Percentiles rank a stretch among this genome's conserved stretches.
Conservation (phyloP, 2,113 vertebrate species). For the Prunella fulvescens region DNA sequence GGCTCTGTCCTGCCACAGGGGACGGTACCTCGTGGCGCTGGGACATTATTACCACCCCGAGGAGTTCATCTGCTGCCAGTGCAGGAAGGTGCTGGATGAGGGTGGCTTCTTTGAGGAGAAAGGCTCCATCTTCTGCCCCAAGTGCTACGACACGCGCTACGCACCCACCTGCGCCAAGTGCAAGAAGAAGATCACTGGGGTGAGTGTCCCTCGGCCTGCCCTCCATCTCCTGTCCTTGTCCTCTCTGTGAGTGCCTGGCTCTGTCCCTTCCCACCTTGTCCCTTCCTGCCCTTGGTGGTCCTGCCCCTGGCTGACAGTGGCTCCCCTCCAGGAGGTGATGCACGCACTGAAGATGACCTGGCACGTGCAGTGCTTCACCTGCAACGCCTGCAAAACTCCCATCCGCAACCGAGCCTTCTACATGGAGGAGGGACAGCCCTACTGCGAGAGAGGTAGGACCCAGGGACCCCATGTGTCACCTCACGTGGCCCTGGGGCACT, state of each 20-base stretch:
- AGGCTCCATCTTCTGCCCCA: slow-evolving; percentile 91
- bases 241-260: accelerated
- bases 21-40: slow-evolving; percentile 92
- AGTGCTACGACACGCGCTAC: slow-evolving; percentile 90
- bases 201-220: slow-evolving; percentile 61
- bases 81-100: slow-evolving; percentile 89
- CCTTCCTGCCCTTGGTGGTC: neutral
- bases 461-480: neutral
- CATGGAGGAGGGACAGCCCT: slow-evolving; percentile 97
- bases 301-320: neutral
- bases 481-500: accelerated
- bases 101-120: slow-evolving; percentile 97
- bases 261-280: neutral
- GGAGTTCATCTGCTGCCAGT: slow-evolving; percentile 95
- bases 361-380: slow-evolving; percentile 94
- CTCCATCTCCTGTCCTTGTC: neutral
- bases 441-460: slow-evolving; percentile 90
- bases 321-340: slow-evolving; percentile 89
- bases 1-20: slow-evolving; percentile 67
- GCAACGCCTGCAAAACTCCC: slow-evolving; percentile 89
- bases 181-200: slow-evolving; percentile 96
- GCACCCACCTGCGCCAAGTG: slow-evolving; percentile 95
- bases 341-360: slow-evolving; percentile 98
- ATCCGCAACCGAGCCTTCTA: slow-evolving; percentile 97
- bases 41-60: slow-evolving; percentile 96